Evolutionary conservation across 2,113 vertebrate genomes (phyloP), one percentile per base, ranked within the genome.

Genomic region (Mesoclemmys tuberculata): DNA sequence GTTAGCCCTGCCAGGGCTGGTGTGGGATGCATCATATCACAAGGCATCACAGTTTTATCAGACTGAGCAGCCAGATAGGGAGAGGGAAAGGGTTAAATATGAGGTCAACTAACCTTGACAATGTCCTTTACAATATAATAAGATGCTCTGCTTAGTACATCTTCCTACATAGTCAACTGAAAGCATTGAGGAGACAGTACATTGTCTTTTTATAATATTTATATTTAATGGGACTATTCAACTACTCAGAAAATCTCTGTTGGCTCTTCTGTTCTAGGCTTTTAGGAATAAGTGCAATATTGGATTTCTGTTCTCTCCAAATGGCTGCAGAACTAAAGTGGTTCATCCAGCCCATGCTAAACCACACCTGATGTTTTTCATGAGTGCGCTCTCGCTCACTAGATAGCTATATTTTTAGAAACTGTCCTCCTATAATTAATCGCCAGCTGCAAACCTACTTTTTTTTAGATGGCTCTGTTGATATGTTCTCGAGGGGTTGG

Each of bases 121-220:
- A 0, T 88, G 95, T 94, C 97, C 95, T 97, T 94, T 89, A 82
- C 85, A 90, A 84, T 96, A 90, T 78, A 85, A 78, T 52, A 87
- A 82, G 52, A 94, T 90, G 91, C 83, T 94, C 93, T 88, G 85
- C 80, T 96, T 93, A 94, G 64, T 71, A 80, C 84, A 82, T 87
- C 80, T 88, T 96, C 88, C 96, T 92, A 94, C 94, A 93, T 0
- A 19, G 88, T 93, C 61, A 85, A 90, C 90, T 97, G 96, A 97
- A 95, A 97, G 95, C 95, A 97, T 97, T 71, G 96, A 96, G 88
- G 94, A 93, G 97, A 93, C 86, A 96, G 90, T 82, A 94, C 93
- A 95, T 94, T 96, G 95, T 92, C 8, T 97, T 97, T 96, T 6
- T 96, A 97, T 96, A 94, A 97, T 96, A 95, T 96, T 97, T 96